phyloP scores from a whole-genome alignment of 2,113 vertebrate species.

The Naja naja region DNA sequence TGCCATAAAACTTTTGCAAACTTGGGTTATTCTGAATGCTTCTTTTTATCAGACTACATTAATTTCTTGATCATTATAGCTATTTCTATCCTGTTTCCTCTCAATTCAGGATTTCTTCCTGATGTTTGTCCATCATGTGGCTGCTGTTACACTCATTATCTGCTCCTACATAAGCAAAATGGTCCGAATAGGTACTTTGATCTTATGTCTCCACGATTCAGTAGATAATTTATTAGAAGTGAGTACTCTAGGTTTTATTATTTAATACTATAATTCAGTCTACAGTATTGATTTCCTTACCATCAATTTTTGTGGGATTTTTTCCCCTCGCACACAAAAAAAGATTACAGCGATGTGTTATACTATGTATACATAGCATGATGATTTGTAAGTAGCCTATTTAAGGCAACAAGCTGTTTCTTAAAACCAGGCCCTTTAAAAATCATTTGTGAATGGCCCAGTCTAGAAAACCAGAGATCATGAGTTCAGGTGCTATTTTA shows the following conservation, averaged over 20 bases:
- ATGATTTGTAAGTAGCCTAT: not conserved
- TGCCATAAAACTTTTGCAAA: not conserved
- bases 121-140: constrained; percentile 96
- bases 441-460: not conserved
- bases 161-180: constrained; percentile 97
- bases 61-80: not conserved
- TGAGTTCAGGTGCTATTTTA: not conserved
- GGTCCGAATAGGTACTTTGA: constrained; percentile 87
- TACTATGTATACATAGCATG: not conserved
- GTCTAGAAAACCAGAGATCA: not conserved
- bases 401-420: not conserved
- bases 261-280: not conserved
- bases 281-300: not conserved
- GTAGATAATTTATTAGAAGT: constrained; percentile 94
- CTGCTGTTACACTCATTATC: constrained; percentile 83
- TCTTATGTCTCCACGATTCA: constrained; percentile 88
- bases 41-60: not conserved
- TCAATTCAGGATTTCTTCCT: constrained; percentile 87
- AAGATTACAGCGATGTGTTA: not conserved
- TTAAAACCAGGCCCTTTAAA: not conserved
- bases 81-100: not conserved
- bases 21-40: not conserved
- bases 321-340: not conserved
- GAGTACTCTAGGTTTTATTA: constrained; percentile 12
- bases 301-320: not conserved